Percentiles rank a stretch among this genome's conserved stretches.
These are phyloP conservation scores for Rhinolophus sinicus DNA, from an alignment of 2,113 vertebrate species.

Conservation along the genomic window DNA sequence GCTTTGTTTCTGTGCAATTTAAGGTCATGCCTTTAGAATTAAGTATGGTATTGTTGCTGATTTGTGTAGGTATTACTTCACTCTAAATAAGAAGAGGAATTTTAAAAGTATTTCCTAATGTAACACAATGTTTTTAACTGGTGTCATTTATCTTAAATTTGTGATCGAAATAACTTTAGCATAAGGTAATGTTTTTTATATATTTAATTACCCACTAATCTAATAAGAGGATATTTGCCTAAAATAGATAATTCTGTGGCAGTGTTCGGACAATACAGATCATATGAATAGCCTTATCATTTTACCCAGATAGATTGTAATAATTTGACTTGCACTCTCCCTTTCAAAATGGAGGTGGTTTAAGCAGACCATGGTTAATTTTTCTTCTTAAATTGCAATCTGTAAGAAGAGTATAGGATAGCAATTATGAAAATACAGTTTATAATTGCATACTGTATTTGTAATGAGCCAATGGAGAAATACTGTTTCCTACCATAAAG, in stretches of 20 bases:
- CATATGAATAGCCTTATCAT: background rate
- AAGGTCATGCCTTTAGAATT: constrained; percentile 75
- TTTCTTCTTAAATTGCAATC: background rate
- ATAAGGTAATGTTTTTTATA: background rate
- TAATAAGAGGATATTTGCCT: background rate
- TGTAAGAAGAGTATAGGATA: background rate
- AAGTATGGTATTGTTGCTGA: constrained; percentile 73
- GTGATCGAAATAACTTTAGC: background rate
- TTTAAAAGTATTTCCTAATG: background rate
- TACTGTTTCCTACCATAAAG: background rate
- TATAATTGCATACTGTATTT: background rate
- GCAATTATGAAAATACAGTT: background rate
- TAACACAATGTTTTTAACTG: background rate
- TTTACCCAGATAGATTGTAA: background rate
- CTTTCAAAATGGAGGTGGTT: background rate
- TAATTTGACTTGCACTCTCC: background rate
- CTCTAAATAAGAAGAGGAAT: background rate
- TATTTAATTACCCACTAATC: background rate
- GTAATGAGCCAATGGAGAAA: background rate
- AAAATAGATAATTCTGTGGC: background rate
- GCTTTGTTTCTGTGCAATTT: constrained; percentile 60
- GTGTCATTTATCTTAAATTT: background rate
- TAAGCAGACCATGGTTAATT: background rate
- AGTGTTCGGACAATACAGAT: background rate
- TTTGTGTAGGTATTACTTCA: constrained; percentile 34